Conservation (phyloP, 2,797 vertebrate genomes). For the Pristis pectinata region DNA sequence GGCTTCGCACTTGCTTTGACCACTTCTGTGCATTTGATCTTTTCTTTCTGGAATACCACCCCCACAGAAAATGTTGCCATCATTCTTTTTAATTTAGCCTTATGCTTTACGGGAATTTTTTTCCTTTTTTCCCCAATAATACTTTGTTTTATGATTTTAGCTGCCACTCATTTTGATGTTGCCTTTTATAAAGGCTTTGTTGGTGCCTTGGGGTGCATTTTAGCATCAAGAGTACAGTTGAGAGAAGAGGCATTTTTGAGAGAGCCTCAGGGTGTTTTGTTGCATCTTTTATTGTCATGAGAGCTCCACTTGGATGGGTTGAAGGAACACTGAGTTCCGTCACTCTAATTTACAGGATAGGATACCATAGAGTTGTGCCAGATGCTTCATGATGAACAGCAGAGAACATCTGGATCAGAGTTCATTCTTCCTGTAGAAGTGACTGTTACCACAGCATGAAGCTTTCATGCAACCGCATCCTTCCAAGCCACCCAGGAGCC, state of each 20-base stretch:
- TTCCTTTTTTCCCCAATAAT: background rate
- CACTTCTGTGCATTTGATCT: background rate
- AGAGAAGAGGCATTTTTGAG: background rate
- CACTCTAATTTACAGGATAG: background rate
- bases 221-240: too few relatives aligned
- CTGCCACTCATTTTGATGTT: background rate
- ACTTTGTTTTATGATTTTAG: background rate
- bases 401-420: slow-evolving; percentile 15
- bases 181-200: background rate
- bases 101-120: background rate
- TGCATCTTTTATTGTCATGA: background rate
- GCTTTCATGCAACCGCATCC: slow-evolving; percentile 33
- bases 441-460: slow-evolving; percentile 16
- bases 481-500: slow-evolving; percentile 3
- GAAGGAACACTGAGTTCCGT: background rate
- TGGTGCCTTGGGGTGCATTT: too few relatives aligned
- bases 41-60: background rate
- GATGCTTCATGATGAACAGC: background rate
- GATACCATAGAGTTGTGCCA: background rate
- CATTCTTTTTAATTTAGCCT: background rate
- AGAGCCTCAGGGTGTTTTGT: background rate
- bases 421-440: background rate
- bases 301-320: background rate
- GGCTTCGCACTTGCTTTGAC: background rate
- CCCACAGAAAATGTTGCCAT: background rate